Percentiles rank a stretch among this genome's conserved stretches.
Conservation (phyloP, 2,888 invertebrate genomes). For the Drosophila eohydei region DNA sequence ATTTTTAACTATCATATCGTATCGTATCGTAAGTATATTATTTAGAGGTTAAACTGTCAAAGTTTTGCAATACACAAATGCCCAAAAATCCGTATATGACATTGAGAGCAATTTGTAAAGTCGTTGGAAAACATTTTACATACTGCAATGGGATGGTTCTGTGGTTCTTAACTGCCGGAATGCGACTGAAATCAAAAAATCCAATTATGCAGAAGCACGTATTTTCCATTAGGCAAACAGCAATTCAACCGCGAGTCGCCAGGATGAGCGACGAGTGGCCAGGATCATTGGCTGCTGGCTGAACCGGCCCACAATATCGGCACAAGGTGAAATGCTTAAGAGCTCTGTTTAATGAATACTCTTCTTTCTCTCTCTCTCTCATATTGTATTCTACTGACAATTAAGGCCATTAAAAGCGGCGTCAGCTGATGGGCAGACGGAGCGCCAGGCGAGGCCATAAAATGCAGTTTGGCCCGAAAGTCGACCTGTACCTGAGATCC, state of each 20-base stretch:
- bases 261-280: conserved; percentile 1
- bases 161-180: conserved; percentile 39
- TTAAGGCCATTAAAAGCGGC: conserved; percentile 59
- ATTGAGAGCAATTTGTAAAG: conserved; percentile 54
- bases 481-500: conserved; percentile 1
- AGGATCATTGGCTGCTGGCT: conserved; percentile 5
- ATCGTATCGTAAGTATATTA: conserved; percentile 34
- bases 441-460: conserved; percentile 40
- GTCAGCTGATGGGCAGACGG: conserved; percentile 25
- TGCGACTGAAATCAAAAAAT: conserved; percentile 59
- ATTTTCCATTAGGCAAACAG: conserved; percentile 74
- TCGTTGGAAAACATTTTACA: conserved; percentile 58
- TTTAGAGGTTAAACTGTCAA: neutral
- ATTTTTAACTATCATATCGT: neutral
- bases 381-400: conserved; percentile 39
- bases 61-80: neutral
- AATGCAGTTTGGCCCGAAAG: conserved; percentile 38
- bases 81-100: conserved; percentile 34
- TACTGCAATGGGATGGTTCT: conserved; percentile 32
- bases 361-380: neutral
- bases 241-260: conserved; percentile 23
- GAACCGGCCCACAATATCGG: neutral
- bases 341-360: conserved; percentile 44
- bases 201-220: conserved; percentile 74
- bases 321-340: conserved; percentile 29